These are phyloP conservation scores for Andrena flavipes DNA, from an alignment of 2,888 invertebrate genomes.

Conservation along the genomic window DNA sequence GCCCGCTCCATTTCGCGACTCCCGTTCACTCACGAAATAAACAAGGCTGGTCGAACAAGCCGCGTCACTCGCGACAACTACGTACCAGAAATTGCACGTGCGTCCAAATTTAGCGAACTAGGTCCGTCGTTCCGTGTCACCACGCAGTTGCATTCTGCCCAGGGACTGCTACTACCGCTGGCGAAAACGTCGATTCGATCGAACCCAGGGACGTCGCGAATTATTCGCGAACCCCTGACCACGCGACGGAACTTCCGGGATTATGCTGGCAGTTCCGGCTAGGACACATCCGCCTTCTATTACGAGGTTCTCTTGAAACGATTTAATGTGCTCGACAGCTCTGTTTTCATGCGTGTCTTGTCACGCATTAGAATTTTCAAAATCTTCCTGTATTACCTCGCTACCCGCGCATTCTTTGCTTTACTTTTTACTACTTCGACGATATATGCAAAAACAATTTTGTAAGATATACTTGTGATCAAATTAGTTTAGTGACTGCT, in stretches of 20 bases:
- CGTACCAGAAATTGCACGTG: constrained; percentile 58
- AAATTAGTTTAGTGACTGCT: neutral
- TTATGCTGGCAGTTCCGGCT: neutral
- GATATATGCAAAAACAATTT: too few species aligned
- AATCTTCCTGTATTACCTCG: too few species aligned
- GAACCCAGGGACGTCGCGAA: constrained; percentile 63
- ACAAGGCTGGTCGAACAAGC: neutral
- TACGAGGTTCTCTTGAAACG: neutral
- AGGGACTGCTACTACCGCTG: constrained; percentile 60
- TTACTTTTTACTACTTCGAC: too few species aligned
- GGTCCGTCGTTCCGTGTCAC: constrained; percentile 65
- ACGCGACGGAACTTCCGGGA: neutral
- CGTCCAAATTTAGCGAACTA: constrained; percentile 60
- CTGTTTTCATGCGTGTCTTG: too few species aligned
- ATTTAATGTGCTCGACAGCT: neutral
- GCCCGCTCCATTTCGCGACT: constrained; percentile 10
- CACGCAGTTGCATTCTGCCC: constrained; percentile 67
- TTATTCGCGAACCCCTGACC: constrained; percentile 40
- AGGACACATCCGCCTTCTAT: neutral
- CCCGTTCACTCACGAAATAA: constrained; percentile 8
- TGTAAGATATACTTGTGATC: too few species aligned
- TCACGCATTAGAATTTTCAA: too few species aligned
- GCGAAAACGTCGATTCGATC: constrained; percentile 72
- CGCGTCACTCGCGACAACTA: constrained; percentile 40
- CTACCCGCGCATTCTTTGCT: too few species aligned